Evolutionary conservation across 2,113 vertebrate genomes (phyloP), one percentile per base, ranked within the genome.

Genomic region (Gallinago media): DNA sequence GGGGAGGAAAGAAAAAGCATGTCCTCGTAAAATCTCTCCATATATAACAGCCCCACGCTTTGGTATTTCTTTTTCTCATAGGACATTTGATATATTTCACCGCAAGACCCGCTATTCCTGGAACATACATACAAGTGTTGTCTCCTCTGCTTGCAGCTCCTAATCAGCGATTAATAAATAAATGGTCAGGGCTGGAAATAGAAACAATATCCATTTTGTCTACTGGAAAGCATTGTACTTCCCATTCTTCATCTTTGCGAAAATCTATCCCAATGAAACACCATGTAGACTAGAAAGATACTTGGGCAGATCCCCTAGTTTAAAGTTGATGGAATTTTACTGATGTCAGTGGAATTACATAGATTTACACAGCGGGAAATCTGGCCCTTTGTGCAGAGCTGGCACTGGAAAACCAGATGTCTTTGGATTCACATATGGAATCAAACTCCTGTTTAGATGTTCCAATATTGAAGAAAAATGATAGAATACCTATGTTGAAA

Each of bases 201-300:
- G 49, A 77, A 52, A 36, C 14, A 70, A 21, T 18, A 40, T 75
- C 31, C 3, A 3, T 27, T 76, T 29, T 44, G 19, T n/a, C 40
- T 66, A 40, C 42, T 12, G 17, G 61, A 56, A 56, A 58, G 9
- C 15, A 23, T n/a, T 78, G 25, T 19, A 26, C 61, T 58, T 54
- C 38, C 34, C 9, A 13, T 50, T 75, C 56, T 65, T 83, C 10
- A 3, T 23, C 38, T 83, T 54, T 31, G 34, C 67, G 77, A 87
- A 82, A 86, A 78, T 7, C 8, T 44, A 34, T 27, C 66, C 62
- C 46, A 44, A 6, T 31, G 16, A 32, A 34, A 44, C 5, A 47
- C 8, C 15, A 44, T 0, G 0, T 4, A 50, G n/a, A 34, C 22
- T 17, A 58, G 70, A 34, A 65, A 32, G 38, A 31, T 18, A 20